Conservation (phyloP, 2,888 invertebrate species). For the Clitarchus hookeri region DNA sequence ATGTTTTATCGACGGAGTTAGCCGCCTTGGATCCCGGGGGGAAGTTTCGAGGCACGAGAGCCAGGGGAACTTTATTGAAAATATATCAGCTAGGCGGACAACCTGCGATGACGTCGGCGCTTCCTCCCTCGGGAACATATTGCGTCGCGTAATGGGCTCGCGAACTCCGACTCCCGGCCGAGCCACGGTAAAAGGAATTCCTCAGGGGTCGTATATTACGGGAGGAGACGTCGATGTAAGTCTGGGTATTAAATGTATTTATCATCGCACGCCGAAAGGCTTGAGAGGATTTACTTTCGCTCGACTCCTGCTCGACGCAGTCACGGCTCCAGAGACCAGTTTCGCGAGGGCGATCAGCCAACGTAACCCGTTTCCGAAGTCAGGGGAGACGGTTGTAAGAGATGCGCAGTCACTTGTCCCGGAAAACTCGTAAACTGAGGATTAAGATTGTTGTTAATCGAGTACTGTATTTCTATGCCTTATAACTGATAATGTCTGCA, state of each 20-base stretch:
- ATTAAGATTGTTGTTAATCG: no score
- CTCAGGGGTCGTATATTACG: background rate
- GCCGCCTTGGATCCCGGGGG: background rate
- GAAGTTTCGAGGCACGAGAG: background rate
- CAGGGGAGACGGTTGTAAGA: no score
- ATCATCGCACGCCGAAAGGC: background rate
- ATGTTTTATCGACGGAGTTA: slow-evolving; percentile 3
- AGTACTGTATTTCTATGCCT: no score
- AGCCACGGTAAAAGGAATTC: background rate
- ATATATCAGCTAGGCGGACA: background rate
- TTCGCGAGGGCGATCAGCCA: no score
- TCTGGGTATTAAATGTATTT: background rate
- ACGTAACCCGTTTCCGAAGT: no score
- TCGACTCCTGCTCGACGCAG: no score
- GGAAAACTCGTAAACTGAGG: no score
- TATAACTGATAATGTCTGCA: no score
- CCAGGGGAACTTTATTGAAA: background rate
- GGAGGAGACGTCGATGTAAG: background rate
- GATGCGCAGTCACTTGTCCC: no score
- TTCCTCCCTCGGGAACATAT: background rate
- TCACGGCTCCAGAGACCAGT: no score
- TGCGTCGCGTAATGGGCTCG: background rate
- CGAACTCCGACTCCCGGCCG: background rate
- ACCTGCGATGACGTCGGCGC: background rate
- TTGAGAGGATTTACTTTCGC: no score